Base-by-base conservation (phyloP, 2,888 invertebrate species). In the Desoria tigrina region DNA sequence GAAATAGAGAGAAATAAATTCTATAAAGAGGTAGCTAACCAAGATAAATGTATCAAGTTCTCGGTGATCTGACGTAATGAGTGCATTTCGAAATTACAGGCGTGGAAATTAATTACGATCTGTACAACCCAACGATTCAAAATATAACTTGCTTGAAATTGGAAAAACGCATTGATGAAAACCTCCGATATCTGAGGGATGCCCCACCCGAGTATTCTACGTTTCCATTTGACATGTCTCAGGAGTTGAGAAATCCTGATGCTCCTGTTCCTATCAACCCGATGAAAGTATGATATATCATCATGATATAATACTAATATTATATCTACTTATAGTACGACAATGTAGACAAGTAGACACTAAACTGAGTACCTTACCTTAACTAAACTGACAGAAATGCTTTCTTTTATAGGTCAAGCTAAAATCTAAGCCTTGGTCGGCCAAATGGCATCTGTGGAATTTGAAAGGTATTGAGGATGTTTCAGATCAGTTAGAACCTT, bases 101-200 rank as follows among this genome's bases (percentile, higher is more conserved):
- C 27, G 80, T 88, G 55, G 88, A 89, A 81, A 83, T 90, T 74
- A 80, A 84, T 73, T 97, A 90, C 81, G 89, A 95, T 68, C 82
- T 98, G 78, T 99, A 99, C 78, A 96, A 94, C 81, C 98, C 99
- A 16, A 87, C 90, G 0, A 86, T 99, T 70, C 89, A 89, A 76
- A 88, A 86, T 78, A 88, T 99, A 39, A 93, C 96, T 82, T 92
- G 97, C 1, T 81, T 99, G 16, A 87, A 89, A 39, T 83, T 99
- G 39, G 98, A 99, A 80, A 96, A 93, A 79, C 85, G 98, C 59
- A 81, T 98, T 23, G 99, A 99, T 81, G 88, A 90, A 27, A 87
- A 91, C 77, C 82, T 99, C 55, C 83, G 86, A 18, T 99, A 98
- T 79, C 84, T 99, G 56, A 83, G 91, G 76, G 96, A 98, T 84